Percentiles rank a stretch among this genome's conserved stretches.
Evolutionary conservation across 2,888 invertebrate genomes (phyloP).

Genomic region (Chromoteleia sp.): DNA sequence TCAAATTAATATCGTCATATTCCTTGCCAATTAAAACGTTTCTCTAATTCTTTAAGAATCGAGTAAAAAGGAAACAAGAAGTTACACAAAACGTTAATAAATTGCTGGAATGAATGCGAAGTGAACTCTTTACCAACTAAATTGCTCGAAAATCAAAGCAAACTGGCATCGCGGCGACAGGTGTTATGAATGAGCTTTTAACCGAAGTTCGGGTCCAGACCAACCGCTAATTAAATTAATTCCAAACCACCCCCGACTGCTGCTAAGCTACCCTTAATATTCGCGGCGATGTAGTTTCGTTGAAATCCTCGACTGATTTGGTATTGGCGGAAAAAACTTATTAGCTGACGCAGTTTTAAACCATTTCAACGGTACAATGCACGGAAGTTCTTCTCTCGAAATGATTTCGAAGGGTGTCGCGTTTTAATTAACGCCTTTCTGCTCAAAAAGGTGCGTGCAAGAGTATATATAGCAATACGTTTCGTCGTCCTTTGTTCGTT

Average conservation of each 20-base stretch:
- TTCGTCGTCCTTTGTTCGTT: constrained; percentile 30
- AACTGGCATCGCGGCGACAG: constrained; percentile 75
- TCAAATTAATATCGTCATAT: too few species aligned
- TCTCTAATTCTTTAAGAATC: too few species aligned
- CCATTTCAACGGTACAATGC: constrained; percentile 36
- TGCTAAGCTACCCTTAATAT: constrained; percentile 57
- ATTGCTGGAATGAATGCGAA: constrained; percentile 16
- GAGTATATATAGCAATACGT: constrained; percentile 40
- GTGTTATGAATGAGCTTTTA: constrained; percentile 82
- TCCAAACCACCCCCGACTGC: constrained; percentile 59
- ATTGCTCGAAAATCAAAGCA: constrained; percentile 70
- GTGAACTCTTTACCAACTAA: constrained; percentile 36
- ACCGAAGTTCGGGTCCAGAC: constrained; percentile 78
- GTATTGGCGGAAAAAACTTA: constrained; percentile 47
- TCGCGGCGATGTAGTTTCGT: constrained; percentile 49
- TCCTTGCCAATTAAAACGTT: neutral
- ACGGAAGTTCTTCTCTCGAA: constrained; percentile 33
- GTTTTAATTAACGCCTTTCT: constrained; percentile 73
- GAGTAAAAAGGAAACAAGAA: neutral
- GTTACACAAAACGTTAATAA: constrained; percentile 10
- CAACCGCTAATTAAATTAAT: constrained; percentile 84
- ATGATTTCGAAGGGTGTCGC: constrained; percentile 55
- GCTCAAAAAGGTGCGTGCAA: constrained; percentile 33
- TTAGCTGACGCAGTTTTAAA: constrained; percentile 45
- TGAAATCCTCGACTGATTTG: constrained; percentile 42